phyloP scores from a whole-genome alignment of 2,888 invertebrate genomes.

The Pharmacophagus antenor region DNA sequence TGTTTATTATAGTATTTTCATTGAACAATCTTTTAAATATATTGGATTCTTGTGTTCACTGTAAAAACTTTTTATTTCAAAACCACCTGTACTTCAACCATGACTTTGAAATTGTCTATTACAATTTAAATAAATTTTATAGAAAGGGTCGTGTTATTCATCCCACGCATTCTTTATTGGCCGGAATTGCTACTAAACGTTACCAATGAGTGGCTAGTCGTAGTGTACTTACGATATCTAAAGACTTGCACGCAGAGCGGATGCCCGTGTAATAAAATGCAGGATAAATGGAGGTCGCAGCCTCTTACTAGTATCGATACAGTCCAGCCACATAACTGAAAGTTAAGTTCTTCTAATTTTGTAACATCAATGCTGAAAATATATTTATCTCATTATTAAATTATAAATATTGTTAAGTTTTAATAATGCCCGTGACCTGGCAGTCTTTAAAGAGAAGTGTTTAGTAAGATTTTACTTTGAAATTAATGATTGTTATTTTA shows the following conservation, averaged over 20 bases:
- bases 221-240: constrained; percentile 71
- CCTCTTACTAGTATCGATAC: constrained; percentile 43
- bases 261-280: constrained; percentile 60
- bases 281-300: constrained; percentile 56
- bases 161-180: constrained; percentile 76
- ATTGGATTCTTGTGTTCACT: constrained; percentile 48
- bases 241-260: constrained; percentile 56
- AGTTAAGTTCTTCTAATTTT: constrained; percentile 35
- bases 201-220: constrained; percentile 76
- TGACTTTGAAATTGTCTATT: background rate
- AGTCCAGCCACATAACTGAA: constrained; percentile 35
- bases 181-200: constrained; percentile 77
- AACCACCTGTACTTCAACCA: constrained; percentile 6
- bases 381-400: constrained; percentile 9
- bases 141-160: constrained; percentile 47
- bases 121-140: constrained; percentile 14
- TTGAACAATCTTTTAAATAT: background rate
- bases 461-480: constrained; percentile 4
- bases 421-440: background rate
- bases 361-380: constrained; percentile 22
- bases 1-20: background rate
- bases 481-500: too few relatives aligned
- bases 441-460: background rate
- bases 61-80: constrained; percentile 52
- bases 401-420: constrained; percentile 10